phyloP scores from a whole-genome alignment of 1,140 invertebrate species.

The Drosophila sp. region DNA sequence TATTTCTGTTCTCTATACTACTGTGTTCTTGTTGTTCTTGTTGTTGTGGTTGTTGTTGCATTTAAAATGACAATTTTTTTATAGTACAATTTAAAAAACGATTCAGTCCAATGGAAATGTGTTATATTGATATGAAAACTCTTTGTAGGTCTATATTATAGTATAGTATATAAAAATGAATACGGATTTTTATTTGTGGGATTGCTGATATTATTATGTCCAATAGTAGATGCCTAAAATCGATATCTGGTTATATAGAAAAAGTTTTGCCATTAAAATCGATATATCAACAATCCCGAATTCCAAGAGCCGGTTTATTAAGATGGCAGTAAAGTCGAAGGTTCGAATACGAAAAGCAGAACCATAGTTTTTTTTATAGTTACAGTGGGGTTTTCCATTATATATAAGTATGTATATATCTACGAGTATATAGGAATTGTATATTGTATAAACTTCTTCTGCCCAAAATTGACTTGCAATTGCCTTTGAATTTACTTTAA shows the following conservation, averaged over 20 bases:
- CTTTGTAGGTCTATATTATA: background rate
- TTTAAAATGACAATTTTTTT: slow-evolving; percentile 68
- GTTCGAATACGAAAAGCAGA: slow-evolving; percentile 17
- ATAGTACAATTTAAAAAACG: slow-evolving; percentile 46
- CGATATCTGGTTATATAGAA: background rate
- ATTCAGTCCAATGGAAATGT: slow-evolving; percentile 73
- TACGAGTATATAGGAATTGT: slow-evolving; percentile 33
- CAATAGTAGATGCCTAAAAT: slow-evolving; percentile 1
- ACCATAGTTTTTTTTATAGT: slow-evolving; percentile 26
- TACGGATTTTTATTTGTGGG: background rate
- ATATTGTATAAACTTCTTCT: slow-evolving; percentile 35
- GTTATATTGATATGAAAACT: slow-evolving; percentile 64
- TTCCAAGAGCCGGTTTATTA: background rate
- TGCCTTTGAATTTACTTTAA: slow-evolving; percentile 4
- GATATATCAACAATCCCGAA: slow-evolving; percentile 13
- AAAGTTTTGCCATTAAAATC: slow-evolving; percentile 6
- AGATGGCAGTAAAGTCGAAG: slow-evolving; percentile 18
- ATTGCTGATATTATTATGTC: slow-evolving; percentile 1
- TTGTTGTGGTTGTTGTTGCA: slow-evolving; percentile 33
- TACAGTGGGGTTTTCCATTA: slow-evolving; percentile 45
- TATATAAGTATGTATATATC: slow-evolving; percentile 29
- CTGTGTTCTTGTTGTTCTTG: slow-evolving; percentile 16
- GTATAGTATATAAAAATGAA: slow-evolving; percentile 4
- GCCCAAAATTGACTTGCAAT: slow-evolving; percentile 59
- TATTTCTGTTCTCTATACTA: slow-evolving; percentile 45